Base-by-base conservation (phyloP, 2,113 vertebrate species). In the Hippocampus comes region DNA sequence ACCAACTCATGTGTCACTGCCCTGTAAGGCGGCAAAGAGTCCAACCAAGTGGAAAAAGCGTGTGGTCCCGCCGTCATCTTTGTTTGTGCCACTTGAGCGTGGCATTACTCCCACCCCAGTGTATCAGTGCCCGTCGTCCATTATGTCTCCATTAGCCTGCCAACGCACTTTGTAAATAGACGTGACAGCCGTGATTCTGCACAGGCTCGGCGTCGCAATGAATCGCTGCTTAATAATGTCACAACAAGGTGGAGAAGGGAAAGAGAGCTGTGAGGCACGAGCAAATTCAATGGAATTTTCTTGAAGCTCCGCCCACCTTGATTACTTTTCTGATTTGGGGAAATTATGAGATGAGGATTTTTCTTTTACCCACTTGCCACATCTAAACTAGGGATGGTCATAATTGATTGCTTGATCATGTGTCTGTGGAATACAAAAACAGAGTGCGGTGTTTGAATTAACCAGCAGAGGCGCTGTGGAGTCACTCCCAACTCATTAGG, bases 271-370 rank as follows among this genome's bases (percentile, higher is more conserved):
- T 64, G 63, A 61, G 21, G 17, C 43, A 12, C 14, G 12, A 41
- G n/a, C 65, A 49, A 34, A 1, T 68, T 70, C 17, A 30, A 43
- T 48, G 66, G 18, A 66, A 55, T 6, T 65, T 81, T 46, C 43
- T 46, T 46, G 14, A 46, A 15, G 43, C 12, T 1, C 43, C 12
- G 43, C 43, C 43, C 43, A 46, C 14, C 43, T 46, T 14, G 43
- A 46, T 46, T 46, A 79, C 74, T 67, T 80, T 76, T 75, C 81
- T 81, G 78, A 80, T 68, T 59, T 80, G 42, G 71, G 87, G 84
- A 91, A 89, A 87, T 87, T 72, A 87, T 87, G 60, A 79, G 69
- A 91, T 91, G 85, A 73, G 0, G 17, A 49, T 12, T 10, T 9
- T 46, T 46, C 46, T 48, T 48, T 38, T 38, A 38, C 34, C 34